These are phyloP conservation scores for Notodonta dromedarius DNA, from an alignment of 2,888 invertebrate species.

Conservation along the genomic window DNA sequence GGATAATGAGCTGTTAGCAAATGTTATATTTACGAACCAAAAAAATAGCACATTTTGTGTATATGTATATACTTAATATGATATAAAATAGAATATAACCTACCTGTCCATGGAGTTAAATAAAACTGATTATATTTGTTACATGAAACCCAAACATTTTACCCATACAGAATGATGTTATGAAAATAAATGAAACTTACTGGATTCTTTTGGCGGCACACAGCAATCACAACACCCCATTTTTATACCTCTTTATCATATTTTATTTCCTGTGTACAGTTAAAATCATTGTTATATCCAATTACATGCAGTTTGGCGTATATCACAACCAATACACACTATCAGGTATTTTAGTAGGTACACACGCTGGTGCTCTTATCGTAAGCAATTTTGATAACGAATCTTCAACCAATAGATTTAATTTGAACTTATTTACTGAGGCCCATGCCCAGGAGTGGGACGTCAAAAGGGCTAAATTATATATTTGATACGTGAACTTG, in stretches of 20 bases:
- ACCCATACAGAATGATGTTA: neutral
- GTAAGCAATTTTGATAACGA: conserved; percentile 27
- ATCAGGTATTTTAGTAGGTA: conserved; percentile 11
- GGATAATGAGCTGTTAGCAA: too few relatives aligned
- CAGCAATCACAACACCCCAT: conserved; percentile 74
- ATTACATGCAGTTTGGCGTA: conserved; percentile 9
- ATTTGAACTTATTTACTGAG: conserved; percentile 5
- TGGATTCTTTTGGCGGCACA: conserved; percentile 64
- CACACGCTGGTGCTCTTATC: conserved; percentile 25
- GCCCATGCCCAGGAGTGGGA: too few relatives aligned
- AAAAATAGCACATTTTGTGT: too few relatives aligned
- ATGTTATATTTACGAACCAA: too few relatives aligned
- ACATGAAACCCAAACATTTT: too few relatives aligned
- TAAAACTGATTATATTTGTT: too few relatives aligned
- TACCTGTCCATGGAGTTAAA: too few relatives aligned
- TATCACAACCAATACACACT: conserved; percentile 8
- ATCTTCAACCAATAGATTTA: conserved; percentile 24
- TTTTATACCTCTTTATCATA: conserved; percentile 21
- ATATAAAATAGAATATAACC: too few relatives aligned
- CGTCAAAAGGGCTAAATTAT: too few relatives aligned
- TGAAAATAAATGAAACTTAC: conserved; percentile 53
- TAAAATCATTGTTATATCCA: neutral
- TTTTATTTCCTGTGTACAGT: conserved; percentile 17
- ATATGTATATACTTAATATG: too few relatives aligned
- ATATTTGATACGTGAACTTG: too few relatives aligned